These are phyloP conservation scores for Timandra comae DNA, from an alignment of 2,888 invertebrate species.

Conservation along the genomic window DNA sequence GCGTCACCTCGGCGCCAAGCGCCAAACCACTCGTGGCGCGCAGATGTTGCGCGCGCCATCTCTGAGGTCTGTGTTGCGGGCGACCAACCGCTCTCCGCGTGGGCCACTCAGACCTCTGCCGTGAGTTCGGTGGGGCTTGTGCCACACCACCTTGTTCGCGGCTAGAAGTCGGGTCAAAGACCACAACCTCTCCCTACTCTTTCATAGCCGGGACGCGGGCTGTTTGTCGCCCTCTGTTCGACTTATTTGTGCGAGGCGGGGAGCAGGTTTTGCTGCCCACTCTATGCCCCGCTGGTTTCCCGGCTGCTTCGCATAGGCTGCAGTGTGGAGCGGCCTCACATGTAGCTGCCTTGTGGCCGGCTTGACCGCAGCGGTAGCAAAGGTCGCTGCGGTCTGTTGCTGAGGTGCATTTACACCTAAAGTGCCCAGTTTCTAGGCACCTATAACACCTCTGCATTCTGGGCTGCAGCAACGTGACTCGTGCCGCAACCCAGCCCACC, in stretches of 20 bases:
- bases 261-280: constrained; percentile 1
- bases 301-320: not conserved
- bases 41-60: no score
- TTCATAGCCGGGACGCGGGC: no score
- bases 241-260: no score
- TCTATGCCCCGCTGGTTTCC: no score
- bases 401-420: constrained; percentile 5
- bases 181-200: not conserved
- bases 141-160: constrained; percentile 1
- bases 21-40: no score
- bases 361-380: constrained; percentile 13
- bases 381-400: constrained; percentile 5
- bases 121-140: no score
- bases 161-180: constrained; percentile 14
- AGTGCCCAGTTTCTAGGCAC: constrained; percentile 16
- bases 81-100: no score
- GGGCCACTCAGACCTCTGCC: no score
- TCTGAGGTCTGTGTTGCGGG: no score
- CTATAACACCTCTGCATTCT: constrained; percentile 13
- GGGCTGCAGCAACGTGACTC: constrained; percentile 6
- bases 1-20: no score
- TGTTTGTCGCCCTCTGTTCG: no score
- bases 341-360: constrained; percentile 1
- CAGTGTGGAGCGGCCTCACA: constrained; percentile 1
- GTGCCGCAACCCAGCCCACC: constrained; percentile 15